Base-by-base conservation (phyloP, 2,113 vertebrate genomes). In the Corvus cornix region DNA sequence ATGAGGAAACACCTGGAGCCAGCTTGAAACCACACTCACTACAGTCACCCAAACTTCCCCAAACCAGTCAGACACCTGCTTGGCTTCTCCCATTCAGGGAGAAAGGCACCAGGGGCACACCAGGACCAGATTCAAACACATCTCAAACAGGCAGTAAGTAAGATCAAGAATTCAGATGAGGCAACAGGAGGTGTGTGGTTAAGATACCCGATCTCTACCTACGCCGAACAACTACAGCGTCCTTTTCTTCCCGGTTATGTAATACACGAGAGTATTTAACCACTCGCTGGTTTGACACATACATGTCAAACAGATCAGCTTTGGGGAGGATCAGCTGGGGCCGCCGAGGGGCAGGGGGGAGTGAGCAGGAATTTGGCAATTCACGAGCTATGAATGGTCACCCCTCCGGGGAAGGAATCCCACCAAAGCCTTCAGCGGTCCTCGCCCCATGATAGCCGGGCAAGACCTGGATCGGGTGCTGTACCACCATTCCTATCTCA, bases 301-400 rank as follows among this genome's bases (percentile, higher is more conserved):
- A 14, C 37, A 4, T 23, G 64, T 63, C 78, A 21, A 51, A 59
- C 19, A 4, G 51, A 88, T 44, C 49, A 51, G 64, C 72, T 43
- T n/a, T 13, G 13, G 39, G 31, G 4, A 52, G 51, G 52, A 24
- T 66, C 68, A 52, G 68, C 77, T 2, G 51, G 53, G 39, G 51
- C 67, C 20, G 30, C 7, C 37, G n/a, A 28, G n/a, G 14, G 30
- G 7, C 19, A 10, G 21, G 21, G 21, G 26, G 15, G 27, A 41
- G 7, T 15, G 5, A 11, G 23, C 16, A 4, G 31, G 10, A 48
- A 63, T 58, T 17, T 4, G 55, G 35, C 44, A 43, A 27, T 4
- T 20, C 58, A 6, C 0, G 1, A 0, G 0, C 19, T 41, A 8
- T 1, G 39, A 39, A 27, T 33, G 22, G 2, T 6, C 53, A 39